Evolutionary conservation across 2,888 invertebrate genomes (phyloP).

Genomic region (Sarcophaga caerulescens): DNA sequence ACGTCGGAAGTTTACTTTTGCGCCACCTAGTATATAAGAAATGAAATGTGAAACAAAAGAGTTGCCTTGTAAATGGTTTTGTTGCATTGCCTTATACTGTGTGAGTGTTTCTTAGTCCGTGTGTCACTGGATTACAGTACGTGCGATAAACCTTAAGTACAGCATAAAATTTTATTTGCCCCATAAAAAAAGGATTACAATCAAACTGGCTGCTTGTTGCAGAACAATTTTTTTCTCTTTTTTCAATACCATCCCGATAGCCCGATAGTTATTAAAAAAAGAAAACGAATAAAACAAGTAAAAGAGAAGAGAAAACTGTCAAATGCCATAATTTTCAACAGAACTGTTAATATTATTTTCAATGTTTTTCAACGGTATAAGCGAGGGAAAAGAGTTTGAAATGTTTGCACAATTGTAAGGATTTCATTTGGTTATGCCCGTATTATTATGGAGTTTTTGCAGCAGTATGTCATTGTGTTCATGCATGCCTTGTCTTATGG

Average conservation of each 20-base stretch:
- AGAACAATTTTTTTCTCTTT: too few relatives aligned
- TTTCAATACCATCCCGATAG: too few relatives aligned
- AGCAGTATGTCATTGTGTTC: not conserved
- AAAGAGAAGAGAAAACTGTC: not conserved
- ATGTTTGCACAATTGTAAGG: conserved; percentile 26
- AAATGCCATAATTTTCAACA: conserved; percentile 40
- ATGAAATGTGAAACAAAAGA: not conserved
- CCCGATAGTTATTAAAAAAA: not conserved
- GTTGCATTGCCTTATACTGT: conserved; percentile 22
- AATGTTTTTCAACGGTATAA: conserved; percentile 36
- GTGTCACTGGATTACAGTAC: conserved; percentile 11
- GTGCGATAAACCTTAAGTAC: conserved; percentile 36
- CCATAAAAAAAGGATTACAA: conserved; percentile 22
- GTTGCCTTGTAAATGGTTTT: conserved; percentile 28
- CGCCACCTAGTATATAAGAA: too few relatives aligned
- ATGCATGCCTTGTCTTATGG: too few relatives aligned
- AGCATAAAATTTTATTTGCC: conserved; percentile 19
- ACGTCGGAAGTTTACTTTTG: too few relatives aligned
- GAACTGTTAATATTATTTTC: conserved; percentile 27
- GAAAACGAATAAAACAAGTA: too few relatives aligned
- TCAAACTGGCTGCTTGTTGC: conserved; percentile 10
- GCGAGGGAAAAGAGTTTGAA: not conserved
- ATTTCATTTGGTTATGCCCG: conserved; percentile 18
- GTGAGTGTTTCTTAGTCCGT: too few relatives aligned
- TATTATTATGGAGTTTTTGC: not conserved